phyloP scores from a whole-genome alignment of 1,140 invertebrate genomes.

The Bombus waltoni region DNA sequence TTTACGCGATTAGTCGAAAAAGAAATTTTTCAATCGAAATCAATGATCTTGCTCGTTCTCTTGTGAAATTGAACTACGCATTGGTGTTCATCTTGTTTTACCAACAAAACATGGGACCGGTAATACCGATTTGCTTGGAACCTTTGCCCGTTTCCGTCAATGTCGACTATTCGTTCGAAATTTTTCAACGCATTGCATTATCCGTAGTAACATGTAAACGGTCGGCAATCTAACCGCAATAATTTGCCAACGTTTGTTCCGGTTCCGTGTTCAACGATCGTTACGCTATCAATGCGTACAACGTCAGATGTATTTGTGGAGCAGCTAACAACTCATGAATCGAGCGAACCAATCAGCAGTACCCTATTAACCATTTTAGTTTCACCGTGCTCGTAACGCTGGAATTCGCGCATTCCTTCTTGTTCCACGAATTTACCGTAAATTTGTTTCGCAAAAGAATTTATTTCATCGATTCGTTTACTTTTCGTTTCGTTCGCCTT shows the following conservation, averaged over 20 bases:
- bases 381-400: conserved; percentile 14
- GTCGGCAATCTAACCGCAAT: conserved; percentile 17
- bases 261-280: conserved; percentile 34
- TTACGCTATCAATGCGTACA: conserved; percentile 36
- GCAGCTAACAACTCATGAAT: conserved; percentile 45
- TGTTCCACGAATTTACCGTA: conserved; percentile 23
- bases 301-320: conserved; percentile 11
- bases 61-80: background rate
- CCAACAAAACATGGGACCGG: background rate
- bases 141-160: background rate
- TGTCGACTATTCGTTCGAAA: conserved; percentile 20
- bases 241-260: conserved; percentile 33
- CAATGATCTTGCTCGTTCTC: no score
- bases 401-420: conserved; percentile 36
- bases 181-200: conserved; percentile 36
- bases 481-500: background rate
- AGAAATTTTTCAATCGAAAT: background rate
- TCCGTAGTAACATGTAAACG: conserved; percentile 20
- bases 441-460: conserved; percentile 41
- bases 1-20: background rate
- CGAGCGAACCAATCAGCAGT: conserved; percentile 32
- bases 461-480: conserved; percentile 18
- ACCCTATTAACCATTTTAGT: conserved; percentile 40
- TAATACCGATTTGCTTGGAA: conserved; percentile 1
- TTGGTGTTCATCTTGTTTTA: background rate